These are phyloP conservation scores for Lordiphosa collinella DNA, from an alignment of 1,140 invertebrate species.

Conservation along the genomic window DNA sequence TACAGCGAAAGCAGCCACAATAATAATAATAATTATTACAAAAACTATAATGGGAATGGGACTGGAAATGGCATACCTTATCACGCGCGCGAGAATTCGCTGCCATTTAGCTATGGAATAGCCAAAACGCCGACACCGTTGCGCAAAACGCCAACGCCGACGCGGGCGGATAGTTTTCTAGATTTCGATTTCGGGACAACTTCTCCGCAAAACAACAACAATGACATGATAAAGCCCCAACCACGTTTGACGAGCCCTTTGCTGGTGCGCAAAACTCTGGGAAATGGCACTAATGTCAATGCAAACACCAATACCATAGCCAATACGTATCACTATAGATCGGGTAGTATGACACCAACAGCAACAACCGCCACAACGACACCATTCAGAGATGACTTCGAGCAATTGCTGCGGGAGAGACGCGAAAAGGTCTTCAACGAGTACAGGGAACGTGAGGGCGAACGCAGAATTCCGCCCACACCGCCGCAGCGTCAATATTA, in stretches of 20 bases:
- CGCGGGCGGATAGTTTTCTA: constrained; percentile 61
- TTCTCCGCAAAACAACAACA: constrained; percentile 9
- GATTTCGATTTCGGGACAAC: constrained; percentile 38
- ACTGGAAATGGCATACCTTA: constrained; percentile 83
- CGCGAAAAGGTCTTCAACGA: constrained; percentile 75
- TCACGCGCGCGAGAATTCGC: constrained; percentile 87
- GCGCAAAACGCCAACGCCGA: constrained; percentile 66
- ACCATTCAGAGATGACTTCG: constrained; percentile 64
- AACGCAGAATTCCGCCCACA: constrained; percentile 29
- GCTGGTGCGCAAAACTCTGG: constrained; percentile 78
- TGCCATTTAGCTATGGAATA: constrained; percentile 88
- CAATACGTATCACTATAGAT: constrained; percentile 76
- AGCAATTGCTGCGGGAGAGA: constrained; percentile 72
- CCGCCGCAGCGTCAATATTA: not conserved
- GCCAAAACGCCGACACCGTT: constrained; percentile 68
- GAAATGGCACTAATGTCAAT: constrained; percentile 28
- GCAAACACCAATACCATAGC: constrained; percentile 62
- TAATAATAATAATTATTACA: constrained; percentile 63
- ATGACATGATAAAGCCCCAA: constrained; percentile 74
- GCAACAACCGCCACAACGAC: constrained; percentile 16
- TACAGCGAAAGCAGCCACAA: constrained; percentile 27
- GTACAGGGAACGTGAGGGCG: constrained; percentile 40
- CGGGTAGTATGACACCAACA: constrained; percentile 28
- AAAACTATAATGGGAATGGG: constrained; percentile 49
- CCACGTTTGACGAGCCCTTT: constrained; percentile 78